Evolutionary conservation across 2,113 vertebrate species (phyloP), one percentile per base, ranked within the genome.

Genomic region (Brienomyrus brachyistius): DNA sequence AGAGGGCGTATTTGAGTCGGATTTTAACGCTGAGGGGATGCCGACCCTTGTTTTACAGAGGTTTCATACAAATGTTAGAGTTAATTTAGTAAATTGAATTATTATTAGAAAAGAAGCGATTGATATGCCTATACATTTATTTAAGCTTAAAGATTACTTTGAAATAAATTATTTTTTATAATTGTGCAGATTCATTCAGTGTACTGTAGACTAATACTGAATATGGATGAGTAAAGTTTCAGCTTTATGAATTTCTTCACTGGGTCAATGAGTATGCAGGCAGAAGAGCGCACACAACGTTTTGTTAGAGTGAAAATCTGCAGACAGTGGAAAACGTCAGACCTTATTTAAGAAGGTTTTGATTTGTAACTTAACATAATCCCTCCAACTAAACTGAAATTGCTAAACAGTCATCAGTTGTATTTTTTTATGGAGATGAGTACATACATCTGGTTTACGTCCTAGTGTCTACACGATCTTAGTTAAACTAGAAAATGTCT

Each of bases 1-100:
- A 91, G 90, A 84, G 91, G 88, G 91, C 91, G 91, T 59, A 40
- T 90, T 54, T 90, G 89, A 91, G 88, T 88, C 88, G 35, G 40
- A 13, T 10, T 4, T 23, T 45, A 45, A 4, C 19, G 40, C 4
- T 31, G n/a, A 70, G n/a, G n/a, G 62, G 27, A 70, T 70, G 8
- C 62, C 62, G 62, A 31, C 62, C 62, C 62, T 15, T 70, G 62
- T 27, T 15, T 27, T 66, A 66, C 62, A 66, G 62, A 27, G n/a
- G 62, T 27, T 66, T 70, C 27, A 70, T 70, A 70, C 62, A 70
- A 70, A 70, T 70, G 62, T 70, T 70, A 27, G n/a, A 70, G 62
- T 31, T 31, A 13, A 70, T 70, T 27, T 70, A 31, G 35, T 80
- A 19, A 80, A 43, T 43, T 11, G 0, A 7, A 43, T 80, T 19